Conservation (phyloP, 2,113 vertebrate species). For the Triplophysa rosa region DNA sequence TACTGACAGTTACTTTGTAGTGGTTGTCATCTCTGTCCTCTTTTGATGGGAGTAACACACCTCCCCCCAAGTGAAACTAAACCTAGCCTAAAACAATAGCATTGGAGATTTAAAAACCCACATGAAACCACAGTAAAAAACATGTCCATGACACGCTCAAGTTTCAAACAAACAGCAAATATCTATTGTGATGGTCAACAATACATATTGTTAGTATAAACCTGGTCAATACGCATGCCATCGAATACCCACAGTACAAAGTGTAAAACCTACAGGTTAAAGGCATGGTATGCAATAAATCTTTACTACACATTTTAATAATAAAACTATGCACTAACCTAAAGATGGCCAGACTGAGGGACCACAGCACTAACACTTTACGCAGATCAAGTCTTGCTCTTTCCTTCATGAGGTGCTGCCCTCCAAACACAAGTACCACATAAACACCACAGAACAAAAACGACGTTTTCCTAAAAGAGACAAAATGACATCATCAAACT, state of each 20-base stretch:
- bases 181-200: neutral
- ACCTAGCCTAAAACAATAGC: neutral
- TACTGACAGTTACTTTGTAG: neutral
- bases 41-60: neutral
- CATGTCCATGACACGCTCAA: neutral
- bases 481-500: no score
- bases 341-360: conserved; percentile 95
- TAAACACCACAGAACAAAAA: conserved; percentile 96
- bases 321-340: conserved; percentile 74
- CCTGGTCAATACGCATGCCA: neutral
- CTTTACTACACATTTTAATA: neutral
- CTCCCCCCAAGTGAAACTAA: conserved; percentile 6
- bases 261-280: neutral
- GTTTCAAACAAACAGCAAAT: neutral
- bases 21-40: neutral
- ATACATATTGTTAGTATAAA: neutral
- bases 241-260: neutral
- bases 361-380: conserved; percentile 94
- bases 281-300: no score
- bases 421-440: conserved; percentile 94
- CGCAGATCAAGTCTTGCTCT: conserved; percentile 96
- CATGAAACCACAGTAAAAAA: neutral
- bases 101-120: neutral
- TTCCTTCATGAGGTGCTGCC: conserved; percentile 96
- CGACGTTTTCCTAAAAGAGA: conserved; percentile 89